Percentiles rank a stretch among this genome's conserved stretches.
phyloP scores from a whole-genome alignment of 92 coral and sea anemone genomes.

The Parazoanthus swiftii region DNA sequence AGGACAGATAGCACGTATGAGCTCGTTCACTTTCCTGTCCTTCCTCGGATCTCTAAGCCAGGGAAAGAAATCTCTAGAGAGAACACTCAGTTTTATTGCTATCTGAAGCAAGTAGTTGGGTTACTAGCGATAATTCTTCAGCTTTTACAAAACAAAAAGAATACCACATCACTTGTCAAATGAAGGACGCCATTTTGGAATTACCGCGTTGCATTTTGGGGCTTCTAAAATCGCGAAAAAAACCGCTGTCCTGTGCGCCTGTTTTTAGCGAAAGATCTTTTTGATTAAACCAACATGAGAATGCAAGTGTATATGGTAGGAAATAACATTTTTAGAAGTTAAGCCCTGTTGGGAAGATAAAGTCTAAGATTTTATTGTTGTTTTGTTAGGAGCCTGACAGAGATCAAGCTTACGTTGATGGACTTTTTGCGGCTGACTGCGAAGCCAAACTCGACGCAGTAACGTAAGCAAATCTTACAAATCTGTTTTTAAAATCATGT shows the following conservation, averaged over 20 bases:
- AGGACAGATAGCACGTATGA: neutral
- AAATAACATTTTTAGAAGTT: neutral
- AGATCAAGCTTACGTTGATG: slow-evolving; percentile 75
- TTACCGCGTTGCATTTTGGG: neutral
- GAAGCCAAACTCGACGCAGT: slow-evolving; percentile 88
- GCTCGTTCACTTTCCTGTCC: neutral
- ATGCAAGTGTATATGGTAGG: slow-evolving; percentile 90
- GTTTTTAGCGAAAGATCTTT: neutral
- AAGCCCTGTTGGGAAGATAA: neutral
- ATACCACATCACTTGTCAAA: neutral
- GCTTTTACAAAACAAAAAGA: neutral
- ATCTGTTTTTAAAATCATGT: neutral
- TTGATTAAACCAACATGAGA: slow-evolving; percentile 61
- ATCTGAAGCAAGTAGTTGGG: neutral
- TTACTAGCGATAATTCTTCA: neutral
- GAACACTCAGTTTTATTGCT: neutral
- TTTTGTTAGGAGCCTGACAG: slow-evolving; percentile 80
- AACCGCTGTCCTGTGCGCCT: slow-evolving; percentile 16
- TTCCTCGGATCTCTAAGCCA: neutral
- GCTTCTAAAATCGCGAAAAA: neutral
- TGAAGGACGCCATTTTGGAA: neutral
- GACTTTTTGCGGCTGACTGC: slow-evolving; percentile 63
- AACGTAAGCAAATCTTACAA: slow-evolving; percentile 59
- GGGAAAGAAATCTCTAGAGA: neutral
- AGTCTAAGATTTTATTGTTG: neutral